Evolutionary conservation across 2,888 invertebrate species (phyloP).

Genomic region (Ectropis crepuscularia): DNA sequence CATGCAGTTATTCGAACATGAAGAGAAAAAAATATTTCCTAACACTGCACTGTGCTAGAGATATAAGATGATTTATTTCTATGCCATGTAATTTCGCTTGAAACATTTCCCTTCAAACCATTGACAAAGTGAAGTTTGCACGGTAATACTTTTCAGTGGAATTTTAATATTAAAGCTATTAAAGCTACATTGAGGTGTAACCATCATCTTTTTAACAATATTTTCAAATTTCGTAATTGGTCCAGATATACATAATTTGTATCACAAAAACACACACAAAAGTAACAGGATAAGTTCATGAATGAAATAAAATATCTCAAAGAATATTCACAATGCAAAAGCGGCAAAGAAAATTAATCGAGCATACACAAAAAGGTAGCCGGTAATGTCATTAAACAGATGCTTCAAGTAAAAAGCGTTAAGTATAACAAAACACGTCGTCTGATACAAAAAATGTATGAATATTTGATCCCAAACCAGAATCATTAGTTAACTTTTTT

Average conservation of each 20-base stretch:
- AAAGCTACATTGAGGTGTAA: no score
- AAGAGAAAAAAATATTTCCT: no score
- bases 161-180: no score
- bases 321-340: constrained; percentile 35
- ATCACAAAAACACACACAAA: neutral
- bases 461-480: constrained; percentile 82
- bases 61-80: no score
- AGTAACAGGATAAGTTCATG: constrained; percentile 10
- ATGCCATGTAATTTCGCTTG: no score
- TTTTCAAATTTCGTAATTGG: neutral
- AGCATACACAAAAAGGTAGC: constrained; percentile 57
- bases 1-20: no score
- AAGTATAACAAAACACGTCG: constrained; percentile 80
- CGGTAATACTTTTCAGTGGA: no score
- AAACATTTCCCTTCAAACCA: no score
- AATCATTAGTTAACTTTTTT: constrained; percentile 84
- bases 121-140: no score
- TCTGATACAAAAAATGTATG: constrained; percentile 69
- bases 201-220: neutral
- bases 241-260: neutral
- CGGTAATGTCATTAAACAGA: constrained; percentile 75
- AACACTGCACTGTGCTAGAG: no score
- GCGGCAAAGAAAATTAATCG: constrained; percentile 51
- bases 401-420: constrained; percentile 77
- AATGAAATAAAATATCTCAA: constrained; percentile 21